Percentiles rank a stretch among this genome's conserved stretches.
Evolutionary conservation across 2,113 vertebrate species (phyloP).

Genomic region (Alces alces): DNA sequence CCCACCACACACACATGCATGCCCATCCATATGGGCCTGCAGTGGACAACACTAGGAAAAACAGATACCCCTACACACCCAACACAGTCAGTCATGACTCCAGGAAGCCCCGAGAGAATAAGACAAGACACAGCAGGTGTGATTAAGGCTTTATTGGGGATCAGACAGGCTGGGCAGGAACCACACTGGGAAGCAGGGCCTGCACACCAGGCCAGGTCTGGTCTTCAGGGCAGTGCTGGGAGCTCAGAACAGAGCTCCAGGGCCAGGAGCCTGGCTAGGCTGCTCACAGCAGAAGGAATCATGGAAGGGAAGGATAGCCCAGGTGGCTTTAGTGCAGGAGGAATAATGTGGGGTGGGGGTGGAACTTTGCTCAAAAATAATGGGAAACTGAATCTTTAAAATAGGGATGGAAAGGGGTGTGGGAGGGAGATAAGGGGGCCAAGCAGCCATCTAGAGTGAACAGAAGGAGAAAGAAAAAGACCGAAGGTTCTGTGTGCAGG

Average conservation of each 20-base stretch:
- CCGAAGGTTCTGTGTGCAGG: fast-evolving
- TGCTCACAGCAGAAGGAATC: not conserved
- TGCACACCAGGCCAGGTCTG: not conserved
- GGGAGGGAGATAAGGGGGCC: not conserved
- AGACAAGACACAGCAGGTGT: not conserved
- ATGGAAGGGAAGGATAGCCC: fast-evolving
- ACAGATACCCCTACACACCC: fast-evolving
- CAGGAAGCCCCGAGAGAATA: fast-evolving
- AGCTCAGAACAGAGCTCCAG: too few species aligned
- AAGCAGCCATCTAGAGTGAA: not conserved
- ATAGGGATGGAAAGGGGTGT: fast-evolving
- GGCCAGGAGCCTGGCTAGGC: not conserved
- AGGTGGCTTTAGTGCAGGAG: not conserved
- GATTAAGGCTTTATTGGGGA: not conserved
- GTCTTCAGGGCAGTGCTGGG: not conserved
- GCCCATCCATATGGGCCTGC: not conserved
- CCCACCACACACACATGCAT: not conserved
- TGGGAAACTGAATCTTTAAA: not conserved
- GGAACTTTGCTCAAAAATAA: not conserved
- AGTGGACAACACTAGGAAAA: not conserved
- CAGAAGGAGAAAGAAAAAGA: not conserved
- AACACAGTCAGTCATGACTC: not conserved
- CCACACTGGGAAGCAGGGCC: too few species aligned
- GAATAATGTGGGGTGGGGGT: not conserved
- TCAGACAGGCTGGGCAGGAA: not conserved